These are phyloP conservation scores for Diaphora mendica DNA, from an alignment of 2,888 invertebrate species.

Conservation along the genomic window DNA sequence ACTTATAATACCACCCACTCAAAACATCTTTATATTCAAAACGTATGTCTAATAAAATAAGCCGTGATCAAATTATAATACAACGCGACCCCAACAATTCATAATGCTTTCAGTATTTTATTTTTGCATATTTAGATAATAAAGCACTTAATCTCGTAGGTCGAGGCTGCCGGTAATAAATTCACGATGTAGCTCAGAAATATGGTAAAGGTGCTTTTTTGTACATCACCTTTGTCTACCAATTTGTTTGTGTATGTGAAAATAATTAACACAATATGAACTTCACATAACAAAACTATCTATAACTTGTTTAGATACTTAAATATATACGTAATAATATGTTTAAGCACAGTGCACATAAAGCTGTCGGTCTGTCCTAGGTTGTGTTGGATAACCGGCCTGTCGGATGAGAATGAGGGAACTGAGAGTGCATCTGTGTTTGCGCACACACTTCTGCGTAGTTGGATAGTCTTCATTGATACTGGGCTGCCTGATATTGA, in stretches of 20 bases:
- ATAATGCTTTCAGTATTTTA: slow-evolving; percentile 34
- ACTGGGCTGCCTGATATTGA: no score
- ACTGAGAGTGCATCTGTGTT: no score
- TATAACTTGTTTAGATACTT: background rate
- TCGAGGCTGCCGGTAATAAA: slow-evolving; percentile 46
- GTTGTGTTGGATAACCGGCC: no score
- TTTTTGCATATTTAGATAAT: slow-evolving; percentile 56
- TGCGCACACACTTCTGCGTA: no score
- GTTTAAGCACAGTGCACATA: no score
- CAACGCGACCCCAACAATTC: slow-evolving; percentile 8
- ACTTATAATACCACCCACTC: background rate
- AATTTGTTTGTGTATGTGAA: background rate
- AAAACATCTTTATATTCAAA: background rate
- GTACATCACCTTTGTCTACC: slow-evolving; percentile 50
- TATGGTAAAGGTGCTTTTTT: slow-evolving; percentile 51
- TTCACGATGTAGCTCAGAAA: slow-evolving; percentile 39
- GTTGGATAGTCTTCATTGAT: no score
- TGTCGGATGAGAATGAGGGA: no score
- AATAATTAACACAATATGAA: background rate
- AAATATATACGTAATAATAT: no score
- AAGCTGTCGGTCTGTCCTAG: no score
- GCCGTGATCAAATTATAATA: slow-evolving; percentile 11
- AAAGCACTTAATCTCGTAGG: slow-evolving; percentile 51
- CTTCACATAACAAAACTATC: background rate
- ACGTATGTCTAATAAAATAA: slow-evolving; percentile 5